These are phyloP conservation scores for Pantherophis guttatus DNA, from an alignment of 2,113 vertebrate genomes.

Conservation along the genomic window DNA sequence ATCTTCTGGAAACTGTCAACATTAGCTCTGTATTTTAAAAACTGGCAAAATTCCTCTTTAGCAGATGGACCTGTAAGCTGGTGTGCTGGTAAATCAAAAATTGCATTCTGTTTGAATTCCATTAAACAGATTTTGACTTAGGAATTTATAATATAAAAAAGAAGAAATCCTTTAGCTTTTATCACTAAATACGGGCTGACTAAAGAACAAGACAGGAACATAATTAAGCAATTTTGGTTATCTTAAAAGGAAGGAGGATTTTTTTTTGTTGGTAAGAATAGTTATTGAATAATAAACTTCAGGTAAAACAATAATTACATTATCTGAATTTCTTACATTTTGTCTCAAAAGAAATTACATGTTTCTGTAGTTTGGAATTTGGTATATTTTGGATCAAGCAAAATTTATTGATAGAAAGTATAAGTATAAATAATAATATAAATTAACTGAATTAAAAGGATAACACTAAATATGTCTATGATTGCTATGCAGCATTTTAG, in stretches of 20 bases:
- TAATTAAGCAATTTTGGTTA: background rate
- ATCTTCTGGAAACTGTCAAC: slow-evolving; percentile 63
- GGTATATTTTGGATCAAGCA: slow-evolving; percentile 11
- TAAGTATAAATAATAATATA: slow-evolving; percentile 35
- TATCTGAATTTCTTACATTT: slow-evolving; percentile 11
- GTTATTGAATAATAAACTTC: background rate
- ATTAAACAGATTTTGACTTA: slow-evolving; percentile 8
- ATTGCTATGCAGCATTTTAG: slow-evolving; percentile 48
- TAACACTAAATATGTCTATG: slow-evolving; percentile 43
- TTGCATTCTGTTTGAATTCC: slow-evolving; percentile 1
- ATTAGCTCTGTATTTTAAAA: slow-evolving; percentile 32
- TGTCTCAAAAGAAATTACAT: slow-evolving; percentile 20
- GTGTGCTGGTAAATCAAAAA: slow-evolving; percentile 47
- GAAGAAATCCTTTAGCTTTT: background rate
- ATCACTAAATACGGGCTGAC: background rate
- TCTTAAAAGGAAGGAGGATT: background rate
- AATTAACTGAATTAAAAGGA: slow-evolving; percentile 43
- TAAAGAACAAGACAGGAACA: background rate
- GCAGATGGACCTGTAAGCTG: slow-evolving; percentile 71
- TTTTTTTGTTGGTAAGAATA: background rate
- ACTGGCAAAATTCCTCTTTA: slow-evolving; percentile 61
- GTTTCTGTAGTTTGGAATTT: rapidly evolving
- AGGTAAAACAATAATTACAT: background rate
- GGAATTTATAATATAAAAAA: slow-evolving; percentile 24
- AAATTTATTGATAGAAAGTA: slow-evolving; percentile 17